Evolutionary conservation across 2,888 invertebrate genomes (phyloP).

Genomic region (Coleophora deauratella): DNA sequence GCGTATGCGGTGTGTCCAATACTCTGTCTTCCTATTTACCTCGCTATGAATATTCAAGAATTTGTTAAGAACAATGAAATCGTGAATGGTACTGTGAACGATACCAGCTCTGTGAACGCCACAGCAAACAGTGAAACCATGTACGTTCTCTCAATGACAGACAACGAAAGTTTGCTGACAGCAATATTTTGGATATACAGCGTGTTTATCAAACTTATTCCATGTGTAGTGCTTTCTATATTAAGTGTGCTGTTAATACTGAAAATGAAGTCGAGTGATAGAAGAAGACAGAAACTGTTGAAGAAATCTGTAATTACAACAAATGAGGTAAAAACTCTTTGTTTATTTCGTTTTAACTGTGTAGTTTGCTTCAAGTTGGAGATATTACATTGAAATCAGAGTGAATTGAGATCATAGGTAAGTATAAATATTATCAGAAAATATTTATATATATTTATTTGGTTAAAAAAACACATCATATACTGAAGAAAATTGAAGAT

Average conservation of each 20-base stretch:
- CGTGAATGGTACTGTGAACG: slow-evolving; percentile 36
- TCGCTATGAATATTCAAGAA: slow-evolving; percentile 82
- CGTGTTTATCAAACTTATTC: slow-evolving; percentile 92
- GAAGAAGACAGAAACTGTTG: slow-evolving; percentile 80
- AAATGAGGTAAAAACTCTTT: slow-evolving; percentile 48
- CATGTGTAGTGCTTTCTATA: slow-evolving; percentile 90
- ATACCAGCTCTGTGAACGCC: slow-evolving; percentile 28
- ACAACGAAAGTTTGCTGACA: slow-evolving; percentile 75
- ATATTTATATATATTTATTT: no score
- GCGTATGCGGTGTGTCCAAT: slow-evolving; percentile 89
- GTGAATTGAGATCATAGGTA: no score
- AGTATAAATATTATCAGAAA: no score
- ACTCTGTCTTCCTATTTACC: slow-evolving; percentile 87
- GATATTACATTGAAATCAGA: no score
- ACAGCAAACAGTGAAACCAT: slow-evolving; percentile 58
- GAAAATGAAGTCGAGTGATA: slow-evolving; percentile 86
- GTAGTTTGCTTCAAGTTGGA: no score
- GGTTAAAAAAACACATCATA: no score
- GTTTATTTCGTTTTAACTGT: no score
- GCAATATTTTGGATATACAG: slow-evolving; percentile 94
- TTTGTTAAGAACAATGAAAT: slow-evolving; percentile 19
- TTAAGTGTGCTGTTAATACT: slow-evolving; percentile 84
- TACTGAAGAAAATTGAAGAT: no score
- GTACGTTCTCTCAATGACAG: slow-evolving; percentile 79
- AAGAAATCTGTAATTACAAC: slow-evolving; percentile 59